A percentile compares a stretch with the other conserved stretches of the same genome.
Evolutionary conservation across 2,888 invertebrate genomes (phyloP).

Genomic region (Dicycla oo): DNA sequence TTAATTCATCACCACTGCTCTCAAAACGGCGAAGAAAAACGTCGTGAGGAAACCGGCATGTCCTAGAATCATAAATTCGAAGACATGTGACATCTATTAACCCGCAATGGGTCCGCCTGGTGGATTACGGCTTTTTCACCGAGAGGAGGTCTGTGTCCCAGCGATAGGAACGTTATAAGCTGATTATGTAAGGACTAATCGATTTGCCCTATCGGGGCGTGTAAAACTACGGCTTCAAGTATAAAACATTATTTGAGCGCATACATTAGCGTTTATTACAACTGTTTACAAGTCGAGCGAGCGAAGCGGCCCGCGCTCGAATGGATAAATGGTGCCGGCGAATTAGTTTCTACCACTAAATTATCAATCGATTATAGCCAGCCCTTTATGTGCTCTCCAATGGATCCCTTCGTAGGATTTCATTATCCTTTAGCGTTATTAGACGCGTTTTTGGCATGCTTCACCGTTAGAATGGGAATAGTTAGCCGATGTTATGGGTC

Average conservation of each 20-base stretch:
- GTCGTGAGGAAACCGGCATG: too few relatives aligned
- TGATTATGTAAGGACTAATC: conserved; percentile 16
- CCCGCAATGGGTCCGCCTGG: too few relatives aligned
- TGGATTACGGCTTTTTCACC: too few relatives aligned
- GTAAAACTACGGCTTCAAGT: conserved; percentile 45
- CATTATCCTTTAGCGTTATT: conserved; percentile 52
- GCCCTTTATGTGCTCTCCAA: conserved; percentile 56
- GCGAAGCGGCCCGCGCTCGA: conserved; percentile 53
- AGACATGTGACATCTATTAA: too few relatives aligned
- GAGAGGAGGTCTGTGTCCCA: too few relatives aligned
- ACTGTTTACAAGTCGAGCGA: conserved; percentile 63
- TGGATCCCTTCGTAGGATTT: conserved; percentile 49
- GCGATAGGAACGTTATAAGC: too few relatives aligned
- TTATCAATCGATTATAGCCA: conserved; percentile 59
- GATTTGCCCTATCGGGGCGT: conserved; percentile 14
- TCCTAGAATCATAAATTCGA: too few relatives aligned
- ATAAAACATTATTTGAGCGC: conserved; percentile 60
- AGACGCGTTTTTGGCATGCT: conserved; percentile 45
- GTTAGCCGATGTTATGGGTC: conserved; percentile 32
- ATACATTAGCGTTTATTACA: conserved; percentile 67
- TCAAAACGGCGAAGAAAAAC: too few relatives aligned
- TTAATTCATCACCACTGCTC: too few relatives aligned
- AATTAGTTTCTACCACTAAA: conserved; percentile 69
- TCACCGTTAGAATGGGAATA: conserved; percentile 43
- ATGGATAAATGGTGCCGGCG: conserved; percentile 66